phyloP scores from a whole-genome alignment of 92 coral and sea anemone species.

The Heliopora coerulea region DNA sequence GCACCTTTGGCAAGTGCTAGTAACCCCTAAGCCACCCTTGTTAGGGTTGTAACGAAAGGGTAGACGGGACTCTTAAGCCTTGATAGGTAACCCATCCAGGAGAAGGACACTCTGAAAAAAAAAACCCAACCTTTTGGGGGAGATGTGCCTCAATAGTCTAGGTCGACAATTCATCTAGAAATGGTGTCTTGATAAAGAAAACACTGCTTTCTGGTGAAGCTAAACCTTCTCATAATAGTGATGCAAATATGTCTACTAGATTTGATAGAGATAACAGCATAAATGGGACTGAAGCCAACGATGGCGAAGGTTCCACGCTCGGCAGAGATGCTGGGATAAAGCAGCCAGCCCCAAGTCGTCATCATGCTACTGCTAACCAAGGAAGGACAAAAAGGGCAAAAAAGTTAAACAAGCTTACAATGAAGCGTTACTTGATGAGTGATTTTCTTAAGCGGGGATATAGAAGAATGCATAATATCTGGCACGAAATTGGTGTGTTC shows the following conservation, averaged over 20 bases:
- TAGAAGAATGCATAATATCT: constrained; percentile 21
- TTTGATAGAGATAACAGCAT: neutral
- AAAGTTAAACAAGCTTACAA: constrained; percentile 13
- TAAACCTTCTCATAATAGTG: no score
- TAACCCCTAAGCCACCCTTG: no score
- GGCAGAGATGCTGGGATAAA: neutral
- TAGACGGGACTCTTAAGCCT: no score
- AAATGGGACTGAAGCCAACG: neutral
- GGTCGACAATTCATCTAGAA: no score
- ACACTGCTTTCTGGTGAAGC: no score
- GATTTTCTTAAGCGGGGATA: constrained; percentile 10
- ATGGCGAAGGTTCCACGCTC: neutral
- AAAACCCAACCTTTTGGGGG: no score
- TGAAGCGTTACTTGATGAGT: constrained; percentile 24
- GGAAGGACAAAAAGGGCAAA: constrained; percentile 5
- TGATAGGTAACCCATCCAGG: no score
- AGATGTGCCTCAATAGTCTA: no score
- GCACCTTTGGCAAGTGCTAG: no score
- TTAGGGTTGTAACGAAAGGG: no score
- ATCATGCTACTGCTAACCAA: constrained; percentile 11
- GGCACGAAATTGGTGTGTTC: constrained; percentile 28
- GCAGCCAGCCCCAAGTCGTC: constrained; percentile 19
- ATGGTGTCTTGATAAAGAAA: no score
- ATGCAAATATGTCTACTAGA: neutral
- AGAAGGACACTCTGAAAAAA: no score